Percentiles rank a stretch among this genome's conserved stretches.
Conservation (phyloP, 1,140 invertebrate species). For the Acromyrmex charruanus region DNA sequence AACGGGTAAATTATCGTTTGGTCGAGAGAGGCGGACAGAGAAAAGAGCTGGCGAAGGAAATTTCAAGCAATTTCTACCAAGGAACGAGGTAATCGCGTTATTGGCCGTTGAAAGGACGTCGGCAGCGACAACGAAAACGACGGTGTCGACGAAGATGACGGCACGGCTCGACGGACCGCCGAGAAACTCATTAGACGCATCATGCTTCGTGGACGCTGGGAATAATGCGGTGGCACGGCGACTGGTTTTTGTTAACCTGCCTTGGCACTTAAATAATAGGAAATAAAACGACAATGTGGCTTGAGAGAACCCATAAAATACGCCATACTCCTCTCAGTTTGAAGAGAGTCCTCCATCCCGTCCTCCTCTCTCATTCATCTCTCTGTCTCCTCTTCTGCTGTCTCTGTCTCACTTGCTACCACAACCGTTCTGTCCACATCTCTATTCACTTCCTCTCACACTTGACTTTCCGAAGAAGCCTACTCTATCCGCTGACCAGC, state of each 20-base stretch:
- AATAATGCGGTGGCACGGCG: slow-evolving; percentile 66
- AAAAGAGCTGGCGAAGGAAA: slow-evolving; percentile 39
- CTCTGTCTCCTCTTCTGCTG: slow-evolving; percentile 18
- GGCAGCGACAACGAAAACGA: slow-evolving; percentile 41
- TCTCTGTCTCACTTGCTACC: not conserved
- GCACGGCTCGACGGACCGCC: slow-evolving; percentile 35
- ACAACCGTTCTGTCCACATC: slow-evolving; percentile 6
- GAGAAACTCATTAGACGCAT: slow-evolving; percentile 69
- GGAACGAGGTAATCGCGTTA: slow-evolving; percentile 59
- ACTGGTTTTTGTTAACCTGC: slow-evolving; percentile 73
- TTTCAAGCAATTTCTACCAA: slow-evolving; percentile 57
- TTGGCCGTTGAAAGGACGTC: slow-evolving; percentile 62
- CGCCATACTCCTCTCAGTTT: slow-evolving; percentile 34
- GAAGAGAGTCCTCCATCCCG: slow-evolving; percentile 41
- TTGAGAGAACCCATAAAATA: slow-evolving; percentile 70
- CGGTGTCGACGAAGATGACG: slow-evolving; percentile 53
- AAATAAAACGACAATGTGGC: slow-evolving; percentile 73
- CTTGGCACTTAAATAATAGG: slow-evolving; percentile 74
- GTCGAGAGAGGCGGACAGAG: slow-evolving; percentile 34
- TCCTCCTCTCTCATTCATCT: slow-evolving; percentile 24
- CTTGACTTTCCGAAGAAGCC: slow-evolving; percentile 44
- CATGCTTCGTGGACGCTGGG: slow-evolving; percentile 58
- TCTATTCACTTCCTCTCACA: slow-evolving; percentile 36
- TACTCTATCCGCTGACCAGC: slow-evolving; percentile 44
- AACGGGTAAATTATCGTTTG: slow-evolving; percentile 45